These are phyloP conservation scores for Enteromius unitaeniatus DNA, from an alignment of 2,797 vertebrate species.

Conservation along the genomic window DNA sequence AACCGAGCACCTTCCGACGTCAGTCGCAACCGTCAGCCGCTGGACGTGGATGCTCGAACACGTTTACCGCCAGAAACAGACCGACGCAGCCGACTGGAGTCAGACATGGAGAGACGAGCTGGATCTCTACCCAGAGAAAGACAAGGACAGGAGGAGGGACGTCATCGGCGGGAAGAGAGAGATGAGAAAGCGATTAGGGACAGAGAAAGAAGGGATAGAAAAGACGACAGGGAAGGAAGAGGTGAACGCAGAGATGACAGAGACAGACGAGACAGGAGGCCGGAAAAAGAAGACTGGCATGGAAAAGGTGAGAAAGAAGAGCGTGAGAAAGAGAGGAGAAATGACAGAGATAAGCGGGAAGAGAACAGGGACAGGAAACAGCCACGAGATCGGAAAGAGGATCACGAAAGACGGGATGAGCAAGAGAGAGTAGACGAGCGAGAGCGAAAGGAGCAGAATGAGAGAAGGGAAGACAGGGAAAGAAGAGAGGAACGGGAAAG, in stretches of 20 bases:
- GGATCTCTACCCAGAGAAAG: conserved; percentile 66
- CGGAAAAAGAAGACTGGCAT: conserved; percentile 56
- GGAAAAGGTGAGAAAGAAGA: conserved; percentile 41
- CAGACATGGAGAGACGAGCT: conserved; percentile 68
- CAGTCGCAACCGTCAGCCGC: conserved; percentile 77
- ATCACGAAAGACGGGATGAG: conserved; percentile 48
- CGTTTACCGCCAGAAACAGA: conserved; percentile 68
- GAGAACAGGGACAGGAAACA: conserved; percentile 54
- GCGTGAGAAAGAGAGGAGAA: conserved; percentile 43
- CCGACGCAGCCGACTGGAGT: conserved; percentile 65
- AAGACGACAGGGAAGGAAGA: conserved; percentile 59
- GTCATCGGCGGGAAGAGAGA: conserved; percentile 69
- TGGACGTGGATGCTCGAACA: conserved; percentile 80
- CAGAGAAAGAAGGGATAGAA: conserved; percentile 51
- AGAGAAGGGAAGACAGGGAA: conserved; percentile 53
- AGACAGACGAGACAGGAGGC: conserved; percentile 20
- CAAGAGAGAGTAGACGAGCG: conserved; percentile 48
- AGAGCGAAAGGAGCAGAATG: conserved; percentile 44
- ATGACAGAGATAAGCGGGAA: conserved; percentile 39
- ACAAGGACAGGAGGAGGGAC: conserved; percentile 66
- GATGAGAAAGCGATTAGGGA: conserved; percentile 57
- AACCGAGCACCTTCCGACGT: conserved; percentile 68
- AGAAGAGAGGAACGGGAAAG: conserved; percentile 31
- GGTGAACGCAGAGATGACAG: conserved; percentile 35
- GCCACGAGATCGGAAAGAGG: conserved; percentile 27